Evolutionary conservation across 2,113 vertebrate species (phyloP), one percentile per base, ranked within the genome.

Genomic region (Cinclus mexicanus): DNA sequence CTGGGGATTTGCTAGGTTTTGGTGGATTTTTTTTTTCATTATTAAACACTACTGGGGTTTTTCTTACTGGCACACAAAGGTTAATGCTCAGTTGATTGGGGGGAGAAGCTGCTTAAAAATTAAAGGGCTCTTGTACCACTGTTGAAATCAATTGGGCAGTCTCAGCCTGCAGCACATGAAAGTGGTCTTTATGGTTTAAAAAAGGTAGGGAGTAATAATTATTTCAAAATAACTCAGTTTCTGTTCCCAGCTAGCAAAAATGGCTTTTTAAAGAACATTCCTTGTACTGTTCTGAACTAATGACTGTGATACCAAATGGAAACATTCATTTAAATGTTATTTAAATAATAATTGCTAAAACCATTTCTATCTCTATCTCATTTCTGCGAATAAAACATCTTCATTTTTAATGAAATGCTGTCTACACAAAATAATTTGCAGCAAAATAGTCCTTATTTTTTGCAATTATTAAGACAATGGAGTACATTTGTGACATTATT

Each of bases 401-500:
- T 90, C 26, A 68, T 83, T 92, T 95, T 81, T 68, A 83, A 86
- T 86, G 10, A 85, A 52, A 78, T 56, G 21, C 49, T 92, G 41
- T 63, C 60, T 78, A 41, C 13, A 46, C 41, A 60, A 6, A 15
- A 31, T 78, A 75, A 86, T 85, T 89, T 67, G 78, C 35, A 69
- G 77, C 28, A 71, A 95, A 97, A 87, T 68, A 60, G 37, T 87
- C 53, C 63, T 55, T 87, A 60, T 77, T 95, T 97, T 97, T 87
- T 84, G 46, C 78, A 96, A 49, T 84, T 92, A 88, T 91, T 93
- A 82, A 94, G 64, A 94, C 86, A 96, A 95, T 93, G 42, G n/a
- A 76, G 60, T 84, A 76, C 50, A 83, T 95, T 71, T 89, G 82
- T 96, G 93, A 89, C 82, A 94, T 82, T 97, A 97, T 93, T 95